Evolutionary conservation across 2,797 vertebrate species (phyloP).

Genomic region (Gila robusta): DNA sequence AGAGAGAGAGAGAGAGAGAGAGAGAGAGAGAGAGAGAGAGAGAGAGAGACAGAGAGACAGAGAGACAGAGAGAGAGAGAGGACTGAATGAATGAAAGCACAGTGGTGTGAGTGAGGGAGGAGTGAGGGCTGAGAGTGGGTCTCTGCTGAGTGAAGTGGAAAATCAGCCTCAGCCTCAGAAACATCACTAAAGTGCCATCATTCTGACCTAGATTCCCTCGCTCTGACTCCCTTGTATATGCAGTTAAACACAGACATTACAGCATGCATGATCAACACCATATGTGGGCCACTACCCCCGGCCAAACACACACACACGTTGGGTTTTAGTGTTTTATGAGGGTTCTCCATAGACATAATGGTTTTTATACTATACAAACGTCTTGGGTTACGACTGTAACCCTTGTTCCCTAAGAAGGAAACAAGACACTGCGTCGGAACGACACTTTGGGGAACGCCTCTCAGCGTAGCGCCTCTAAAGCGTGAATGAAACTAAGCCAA

Average conservation of each 20-base stretch:
- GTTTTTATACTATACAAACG: background rate
- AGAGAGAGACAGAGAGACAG: too few species aligned
- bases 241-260: constrained; percentile 57
- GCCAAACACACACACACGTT: constrained; percentile 6
- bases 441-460: too few species aligned
- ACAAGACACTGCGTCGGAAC: too few species aligned
- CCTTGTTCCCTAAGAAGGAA: too few species aligned
- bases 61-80: background rate
- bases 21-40: too few species aligned
- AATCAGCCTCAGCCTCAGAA: constrained; percentile 55
- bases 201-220: constrained; percentile 58
- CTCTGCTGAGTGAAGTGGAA: constrained; percentile 55
- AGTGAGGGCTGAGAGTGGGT: background rate
- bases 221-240: constrained; percentile 48
- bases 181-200: constrained; percentile 51
- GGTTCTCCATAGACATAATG: background rate
- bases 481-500: too few species aligned
- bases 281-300: constrained; percentile 45
- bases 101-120: background rate
- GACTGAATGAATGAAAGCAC: constrained; percentile 19
- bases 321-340: background rate
- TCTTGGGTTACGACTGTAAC: too few species aligned
- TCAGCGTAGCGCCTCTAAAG: too few species aligned
- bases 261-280: constrained; percentile 60
- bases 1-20: too few species aligned